Evolutionary conservation across 1,140 invertebrate species (phyloP).

Genomic region (Probaryconus sp.): DNA sequence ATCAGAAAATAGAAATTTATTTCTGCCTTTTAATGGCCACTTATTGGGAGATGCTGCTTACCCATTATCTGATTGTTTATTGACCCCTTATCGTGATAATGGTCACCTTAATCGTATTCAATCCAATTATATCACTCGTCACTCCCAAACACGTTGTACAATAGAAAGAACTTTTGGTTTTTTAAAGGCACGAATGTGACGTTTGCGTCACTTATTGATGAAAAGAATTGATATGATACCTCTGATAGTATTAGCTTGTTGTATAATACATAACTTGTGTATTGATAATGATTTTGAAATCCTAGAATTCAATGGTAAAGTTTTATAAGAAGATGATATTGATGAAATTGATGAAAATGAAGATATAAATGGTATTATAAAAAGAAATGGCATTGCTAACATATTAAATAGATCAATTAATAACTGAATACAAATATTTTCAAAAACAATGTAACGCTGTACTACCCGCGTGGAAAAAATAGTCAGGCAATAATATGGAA

Average conservation of each 20-base stretch:
- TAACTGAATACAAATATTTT: too few species aligned
- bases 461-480: too few species aligned
- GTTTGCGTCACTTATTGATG: background rate
- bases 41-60: background rate
- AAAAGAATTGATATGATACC: background rate
- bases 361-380: too few species aligned
- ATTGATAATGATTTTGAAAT: background rate
- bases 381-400: too few species aligned
- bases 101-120: background rate
- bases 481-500: too few species aligned
- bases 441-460: too few species aligned
- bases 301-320: too few species aligned
- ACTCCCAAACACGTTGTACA: background rate
- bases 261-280: background rate
- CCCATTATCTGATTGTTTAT: background rate
- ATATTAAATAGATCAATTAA: too few species aligned
- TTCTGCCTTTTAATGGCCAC: background rate
- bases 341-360: too few species aligned
- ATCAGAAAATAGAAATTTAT: background rate
- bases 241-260: background rate
- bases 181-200: constrained; percentile 2
- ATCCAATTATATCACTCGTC: background rate
- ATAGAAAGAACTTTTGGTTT: constrained; percentile 13
- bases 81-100: background rate
- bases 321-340: too few species aligned